A percentile compares a stretch with the other conserved stretches of the same genome.
These are phyloP conservation scores for Sceloporus tristichus DNA, from an alignment of 2,113 vertebrate species.

Conservation along the genomic window DNA sequence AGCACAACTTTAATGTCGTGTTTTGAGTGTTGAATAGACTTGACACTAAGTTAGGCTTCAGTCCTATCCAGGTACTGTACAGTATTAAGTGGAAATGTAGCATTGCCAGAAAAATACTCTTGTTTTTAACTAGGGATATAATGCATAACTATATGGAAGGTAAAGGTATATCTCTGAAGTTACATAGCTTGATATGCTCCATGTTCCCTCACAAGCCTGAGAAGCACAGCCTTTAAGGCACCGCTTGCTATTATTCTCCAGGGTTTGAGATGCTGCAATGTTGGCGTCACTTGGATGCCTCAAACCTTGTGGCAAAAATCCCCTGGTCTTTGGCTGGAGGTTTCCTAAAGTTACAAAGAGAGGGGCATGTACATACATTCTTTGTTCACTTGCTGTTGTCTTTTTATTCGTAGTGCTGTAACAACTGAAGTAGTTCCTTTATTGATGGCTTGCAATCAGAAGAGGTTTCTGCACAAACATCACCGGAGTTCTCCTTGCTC, in stretches of 20 bases:
- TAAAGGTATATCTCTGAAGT: neutral
- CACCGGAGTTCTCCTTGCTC: neutral
- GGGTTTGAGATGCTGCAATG: neutral
- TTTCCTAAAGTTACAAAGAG: no score
- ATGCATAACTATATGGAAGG: rapidly evolving
- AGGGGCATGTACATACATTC: no score
- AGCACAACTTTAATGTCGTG: neutral
- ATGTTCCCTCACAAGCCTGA: neutral
- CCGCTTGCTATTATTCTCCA: rapidly evolving
- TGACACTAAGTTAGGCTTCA: neutral
- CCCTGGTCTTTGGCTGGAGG: rapidly evolving
- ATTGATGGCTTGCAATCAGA: neutral
- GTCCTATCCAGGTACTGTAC: rapidly evolving
- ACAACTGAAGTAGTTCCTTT: rapidly evolving
- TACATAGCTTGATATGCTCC: neutral
- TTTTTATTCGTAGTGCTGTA: no score
- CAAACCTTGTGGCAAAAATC: neutral
- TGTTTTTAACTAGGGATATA: neutral
- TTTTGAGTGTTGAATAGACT: constrained; percentile 44
- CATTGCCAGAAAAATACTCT: neutral
- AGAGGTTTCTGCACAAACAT: neutral
- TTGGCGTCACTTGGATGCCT: neutral
- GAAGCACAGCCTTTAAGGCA: neutral
- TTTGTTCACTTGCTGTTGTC: no score
- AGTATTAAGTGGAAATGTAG: neutral